phyloP scores from a whole-genome alignment of 2,797 vertebrate genomes.

The Enoplosus armatus region DNA sequence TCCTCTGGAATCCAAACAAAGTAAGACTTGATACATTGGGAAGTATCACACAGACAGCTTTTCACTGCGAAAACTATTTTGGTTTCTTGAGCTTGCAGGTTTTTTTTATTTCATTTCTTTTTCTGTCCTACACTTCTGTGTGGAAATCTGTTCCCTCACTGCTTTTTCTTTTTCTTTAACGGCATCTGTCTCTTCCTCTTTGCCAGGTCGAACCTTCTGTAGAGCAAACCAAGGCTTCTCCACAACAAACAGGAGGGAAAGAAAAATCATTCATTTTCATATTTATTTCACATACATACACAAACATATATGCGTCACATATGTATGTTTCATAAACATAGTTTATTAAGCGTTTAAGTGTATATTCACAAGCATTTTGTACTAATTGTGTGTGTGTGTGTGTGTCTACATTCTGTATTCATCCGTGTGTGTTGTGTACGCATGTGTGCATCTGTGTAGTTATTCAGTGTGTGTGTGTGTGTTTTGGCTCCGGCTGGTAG shows the following conservation, averaged over 20 bases:
- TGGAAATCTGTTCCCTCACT: slow-evolving; percentile 22
- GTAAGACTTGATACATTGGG: not conserved
- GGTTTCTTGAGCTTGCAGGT: not conserved
- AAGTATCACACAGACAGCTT: not conserved
- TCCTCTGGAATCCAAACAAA: slow-evolving; percentile 1
- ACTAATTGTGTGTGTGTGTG: not conserved
- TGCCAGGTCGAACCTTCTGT: slow-evolving; percentile 26
- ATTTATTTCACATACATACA: no score
- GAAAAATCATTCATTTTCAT: not conserved
- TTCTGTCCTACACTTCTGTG: not conserved
- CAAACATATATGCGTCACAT: not conserved
- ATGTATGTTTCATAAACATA: not conserved
- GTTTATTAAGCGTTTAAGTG: not conserved
- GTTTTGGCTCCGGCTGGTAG: slow-evolving; percentile 49
- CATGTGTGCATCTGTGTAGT: not conserved
- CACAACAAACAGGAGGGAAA: not conserved
- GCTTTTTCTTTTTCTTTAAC: not conserved
- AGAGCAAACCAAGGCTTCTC: not conserved
- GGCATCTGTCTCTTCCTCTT: slow-evolving; percentile 28
- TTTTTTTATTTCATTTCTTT: not conserved
- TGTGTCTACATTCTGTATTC: not conserved
- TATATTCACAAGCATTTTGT: not conserved
- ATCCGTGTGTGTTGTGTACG: not conserved
- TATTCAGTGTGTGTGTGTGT: slow-evolving; percentile 41
- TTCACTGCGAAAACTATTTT: slow-evolving; percentile 12